Base-by-base conservation (phyloP, 2,113 vertebrate species). In the Cisticola juncidis region DNA sequence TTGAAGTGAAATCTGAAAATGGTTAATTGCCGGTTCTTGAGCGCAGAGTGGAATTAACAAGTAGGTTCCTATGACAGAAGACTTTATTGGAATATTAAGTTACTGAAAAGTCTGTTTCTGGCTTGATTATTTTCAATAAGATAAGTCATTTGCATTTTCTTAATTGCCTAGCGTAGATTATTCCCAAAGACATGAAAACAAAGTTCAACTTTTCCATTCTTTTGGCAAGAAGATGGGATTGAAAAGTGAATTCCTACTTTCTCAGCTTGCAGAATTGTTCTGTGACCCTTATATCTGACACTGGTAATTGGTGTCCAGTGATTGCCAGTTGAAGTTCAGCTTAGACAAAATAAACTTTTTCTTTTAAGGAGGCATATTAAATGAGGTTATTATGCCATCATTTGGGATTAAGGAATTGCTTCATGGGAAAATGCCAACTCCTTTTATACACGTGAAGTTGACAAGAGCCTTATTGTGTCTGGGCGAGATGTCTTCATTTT, bases 321-420 rank as follows among this genome's bases (percentile, higher is more conserved):
- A 95, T 94, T 97, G 96, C 92, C 88, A 88, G 80, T 81, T 66
- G 80, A 94, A 88, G 80, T 95, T 96, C 83, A 76, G 73, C 78
- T 86, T 74, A 80, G 95, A 95, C 94, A 93, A 97, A 96, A 96
- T 95, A 91, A 96, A 95, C 92, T 90, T 81, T 82, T 94, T 96
- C 94, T 95, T 92, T 81, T 81, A 86, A 86, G 68, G 86, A 76
- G 66, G 29, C 88, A 77, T 91, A 92, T 83, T 94, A 96, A 94
- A 89, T 94, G 79, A 90, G 51, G 82, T 91, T 95, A 88, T 96
- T 97, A 95, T 97, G 82, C 92, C 88, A 93, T 97, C 72, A 91
- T 77, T 95, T 96, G 91, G 95, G 96, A 95, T 97, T 88, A 97
- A 96, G 95, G 78, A 94, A 65, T 88, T 92, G 90, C 66, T 97